Conservation (phyloP, 2,888 invertebrate genomes). For the Sycophila texana region DNA sequence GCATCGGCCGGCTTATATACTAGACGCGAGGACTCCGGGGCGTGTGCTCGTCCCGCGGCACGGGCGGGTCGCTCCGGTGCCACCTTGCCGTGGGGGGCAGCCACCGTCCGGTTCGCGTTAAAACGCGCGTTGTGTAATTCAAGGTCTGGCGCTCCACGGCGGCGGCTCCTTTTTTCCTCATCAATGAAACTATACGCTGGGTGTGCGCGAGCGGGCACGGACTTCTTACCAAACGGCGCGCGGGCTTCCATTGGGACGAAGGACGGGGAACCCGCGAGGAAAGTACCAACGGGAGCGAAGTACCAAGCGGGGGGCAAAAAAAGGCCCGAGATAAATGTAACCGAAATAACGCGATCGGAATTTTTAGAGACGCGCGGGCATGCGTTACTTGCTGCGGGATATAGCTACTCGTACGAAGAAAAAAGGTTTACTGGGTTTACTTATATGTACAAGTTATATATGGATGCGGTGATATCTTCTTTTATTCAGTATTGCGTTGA, state of each 20-base stretch:
- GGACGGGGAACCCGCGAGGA: slow-evolving; percentile 34
- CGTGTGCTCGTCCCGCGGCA: slow-evolving; percentile 46
- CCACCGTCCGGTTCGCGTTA: slow-evolving; percentile 40
- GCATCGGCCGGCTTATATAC: slow-evolving; percentile 61
- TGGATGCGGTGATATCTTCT: too few relatives aligned
- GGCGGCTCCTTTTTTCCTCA: slow-evolving; percentile 57
- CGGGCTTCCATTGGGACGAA: slow-evolving; percentile 45
- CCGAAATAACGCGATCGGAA: slow-evolving; percentile 10
- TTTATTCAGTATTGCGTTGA: too few relatives aligned
- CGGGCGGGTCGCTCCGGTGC: slow-evolving; percentile 12
- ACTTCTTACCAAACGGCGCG: slow-evolving; percentile 56
- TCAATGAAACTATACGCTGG: slow-evolving; percentile 59
- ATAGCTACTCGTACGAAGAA: too few relatives aligned
- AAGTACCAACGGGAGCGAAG: not conserved
- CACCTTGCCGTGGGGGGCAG: slow-evolving; percentile 27
- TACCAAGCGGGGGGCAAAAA: not conserved
- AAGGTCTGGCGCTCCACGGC: slow-evolving; percentile 63
- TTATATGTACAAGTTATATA: too few relatives aligned
- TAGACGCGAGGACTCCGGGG: slow-evolving; percentile 32
- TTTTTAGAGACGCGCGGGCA: slow-evolving; percentile 19
- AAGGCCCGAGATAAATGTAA: not conserved
- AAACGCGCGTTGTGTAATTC: slow-evolving; percentile 67
- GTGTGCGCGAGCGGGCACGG: slow-evolving; percentile 12
- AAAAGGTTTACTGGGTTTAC: too few relatives aligned
- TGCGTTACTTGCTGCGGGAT: too few relatives aligned